Percentiles rank a stretch among this genome's conserved stretches.
Evolutionary conservation across 1,140 invertebrate species (phyloP).

Genomic region (Drosophila leontia): DNA sequence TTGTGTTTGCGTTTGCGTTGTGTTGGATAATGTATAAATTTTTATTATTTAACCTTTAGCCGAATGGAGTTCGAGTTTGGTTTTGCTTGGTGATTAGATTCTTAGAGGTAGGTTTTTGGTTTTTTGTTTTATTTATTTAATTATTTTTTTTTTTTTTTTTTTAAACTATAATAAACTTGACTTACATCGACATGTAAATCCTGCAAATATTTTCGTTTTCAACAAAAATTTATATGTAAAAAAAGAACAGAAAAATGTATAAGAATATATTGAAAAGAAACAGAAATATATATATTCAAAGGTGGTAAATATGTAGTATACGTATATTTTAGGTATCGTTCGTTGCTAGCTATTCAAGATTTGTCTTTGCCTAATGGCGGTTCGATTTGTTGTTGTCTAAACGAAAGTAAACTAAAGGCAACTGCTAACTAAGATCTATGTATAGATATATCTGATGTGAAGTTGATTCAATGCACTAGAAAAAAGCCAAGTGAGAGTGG

Average conservation of each 20-base stretch:
- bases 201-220: constrained; percentile 85
- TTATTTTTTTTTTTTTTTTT: too few species aligned
- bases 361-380: background rate
- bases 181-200: constrained; percentile 88
- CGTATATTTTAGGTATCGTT: constrained; percentile 26
- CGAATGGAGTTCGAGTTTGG: constrained; percentile 23
- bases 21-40: constrained; percentile 23
- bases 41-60: constrained; percentile 49
- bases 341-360: constrained; percentile 16
- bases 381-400: constrained; percentile 27
- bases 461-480: constrained; percentile 29
- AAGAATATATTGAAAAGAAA: constrained; percentile 80
- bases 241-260: constrained; percentile 80
- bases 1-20: background rate
- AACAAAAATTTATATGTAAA: constrained; percentile 62
- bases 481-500: constrained; percentile 20
- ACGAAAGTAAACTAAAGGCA: constrained; percentile 53
- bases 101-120: constrained; percentile 32
- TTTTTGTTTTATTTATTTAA: constrained; percentile 23
- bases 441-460: constrained; percentile 16
- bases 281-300: constrained; percentile 53
- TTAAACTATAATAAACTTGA: constrained; percentile 81
- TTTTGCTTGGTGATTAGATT: constrained; percentile 38
- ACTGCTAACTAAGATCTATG: constrained; percentile 37
- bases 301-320: background rate